Evolutionary conservation across 2,113 vertebrate species (phyloP).

Genomic region (Vidua chalybeata): DNA sequence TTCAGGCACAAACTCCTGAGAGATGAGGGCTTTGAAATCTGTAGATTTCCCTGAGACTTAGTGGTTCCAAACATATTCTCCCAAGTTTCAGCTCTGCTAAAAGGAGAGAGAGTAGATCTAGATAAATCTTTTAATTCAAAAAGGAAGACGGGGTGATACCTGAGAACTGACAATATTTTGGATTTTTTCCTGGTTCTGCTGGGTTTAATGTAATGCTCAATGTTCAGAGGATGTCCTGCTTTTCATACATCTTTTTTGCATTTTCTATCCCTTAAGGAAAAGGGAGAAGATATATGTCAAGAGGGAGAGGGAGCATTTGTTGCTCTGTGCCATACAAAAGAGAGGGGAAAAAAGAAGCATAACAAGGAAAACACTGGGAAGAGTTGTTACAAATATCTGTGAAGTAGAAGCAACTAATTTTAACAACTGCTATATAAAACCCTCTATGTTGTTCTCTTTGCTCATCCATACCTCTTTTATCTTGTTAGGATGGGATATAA

Average conservation of each 20-base stretch:
- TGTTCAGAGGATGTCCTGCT: not conserved
- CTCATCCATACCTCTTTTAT: not conserved
- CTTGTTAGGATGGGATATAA: not conserved
- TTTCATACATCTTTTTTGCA: not conserved
- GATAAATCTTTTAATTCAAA: not conserved
- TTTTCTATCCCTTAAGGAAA: not conserved
- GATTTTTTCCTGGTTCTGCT: not conserved
- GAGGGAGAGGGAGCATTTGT: accelerated
- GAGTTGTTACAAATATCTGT: not conserved
- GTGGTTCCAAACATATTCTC: not conserved
- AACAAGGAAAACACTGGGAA: not conserved
- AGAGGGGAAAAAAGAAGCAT: not conserved
- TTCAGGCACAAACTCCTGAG: not conserved
- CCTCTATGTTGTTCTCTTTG: not conserved
- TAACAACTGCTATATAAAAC: not conserved
- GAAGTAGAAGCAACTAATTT: not conserved
- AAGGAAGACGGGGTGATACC: not conserved
- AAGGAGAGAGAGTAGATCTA: not conserved
- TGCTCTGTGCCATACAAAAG: not conserved
- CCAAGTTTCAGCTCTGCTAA: not conserved
- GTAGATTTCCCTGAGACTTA: not conserved
- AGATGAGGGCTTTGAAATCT: not conserved
- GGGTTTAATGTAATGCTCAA: not conserved
- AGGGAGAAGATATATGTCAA: not conserved
- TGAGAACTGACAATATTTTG: not conserved